Conservation (phyloP, 2,888 invertebrate genomes). For the Leptodirus hochenwartii region DNA sequence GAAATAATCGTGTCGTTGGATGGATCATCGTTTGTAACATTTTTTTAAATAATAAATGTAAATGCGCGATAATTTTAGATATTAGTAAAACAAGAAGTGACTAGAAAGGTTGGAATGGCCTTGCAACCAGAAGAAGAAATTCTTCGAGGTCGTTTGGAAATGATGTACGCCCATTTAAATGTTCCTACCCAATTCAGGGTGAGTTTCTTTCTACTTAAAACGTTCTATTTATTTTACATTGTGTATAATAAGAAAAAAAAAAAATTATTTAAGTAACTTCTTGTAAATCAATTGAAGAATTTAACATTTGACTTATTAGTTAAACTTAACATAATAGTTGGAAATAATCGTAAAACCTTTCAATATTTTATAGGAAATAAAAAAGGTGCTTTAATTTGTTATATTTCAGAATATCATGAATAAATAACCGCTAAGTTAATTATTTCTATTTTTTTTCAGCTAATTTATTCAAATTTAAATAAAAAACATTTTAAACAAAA, state of each 20-base stretch:
- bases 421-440: too few relatives aligned
- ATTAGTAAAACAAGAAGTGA: constrained; percentile 72
- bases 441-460: too few relatives aligned
- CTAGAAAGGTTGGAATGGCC: constrained; percentile 73
- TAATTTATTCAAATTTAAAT: too few relatives aligned
- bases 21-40: constrained; percentile 4
- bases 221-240: too few relatives aligned
- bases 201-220: constrained; percentile 17
- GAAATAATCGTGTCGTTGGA: constrained; percentile 4
- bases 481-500: too few relatives aligned
- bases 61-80: constrained; percentile 35
- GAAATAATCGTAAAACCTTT: not conserved
- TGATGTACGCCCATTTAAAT: constrained; percentile 70
- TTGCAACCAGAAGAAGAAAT: constrained; percentile 82
- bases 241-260: not conserved
- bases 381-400: too few relatives aligned
- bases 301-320: constrained; percentile 2
- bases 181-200: constrained; percentile 87
- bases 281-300: not conserved
- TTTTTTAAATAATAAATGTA: not conserved
- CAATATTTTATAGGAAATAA: too few relatives aligned
- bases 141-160: constrained; percentile 70
- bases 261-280: too few relatives aligned
- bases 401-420: too few relatives aligned
- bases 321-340: constrained; percentile 4